phyloP scores from a whole-genome alignment of 1,140 invertebrate genomes.

The Saccostrea cuccullata region DNA sequence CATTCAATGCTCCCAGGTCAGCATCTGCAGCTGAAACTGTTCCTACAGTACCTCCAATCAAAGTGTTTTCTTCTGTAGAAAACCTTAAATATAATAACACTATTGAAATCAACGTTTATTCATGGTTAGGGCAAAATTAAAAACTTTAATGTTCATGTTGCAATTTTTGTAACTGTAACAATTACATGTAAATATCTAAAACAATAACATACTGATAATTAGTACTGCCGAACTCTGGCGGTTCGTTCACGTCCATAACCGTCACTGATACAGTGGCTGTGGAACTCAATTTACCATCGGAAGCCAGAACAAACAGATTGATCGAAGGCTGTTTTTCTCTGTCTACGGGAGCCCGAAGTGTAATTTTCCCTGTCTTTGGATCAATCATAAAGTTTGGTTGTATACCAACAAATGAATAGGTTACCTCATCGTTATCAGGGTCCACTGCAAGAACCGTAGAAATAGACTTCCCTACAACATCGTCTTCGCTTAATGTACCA shows the following conservation, averaged over 20 bases:
- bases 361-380: constrained; percentile 33
- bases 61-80: constrained; percentile 45
- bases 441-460: constrained; percentile 23
- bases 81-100: background rate
- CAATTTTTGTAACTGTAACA: background rate
- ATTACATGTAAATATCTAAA: background rate
- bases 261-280: constrained; percentile 58
- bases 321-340: background rate
- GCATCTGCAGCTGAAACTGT: constrained; percentile 59
- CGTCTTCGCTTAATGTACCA: constrained; percentile 18
- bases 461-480: constrained; percentile 2
- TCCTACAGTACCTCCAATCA: constrained; percentile 34
- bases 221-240: background rate
- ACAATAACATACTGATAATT: background rate
- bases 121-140: background rate
- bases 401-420: background rate
- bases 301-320: background rate
- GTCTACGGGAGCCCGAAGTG: background rate
- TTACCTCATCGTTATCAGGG: constrained; percentile 8
- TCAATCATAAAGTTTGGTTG: constrained; percentile 45
- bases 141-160: background rate
- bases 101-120: too few species aligned
- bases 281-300: constrained; percentile 39
- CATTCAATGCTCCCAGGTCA: constrained; percentile 57
- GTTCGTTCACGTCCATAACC: constrained; percentile 90